Evolutionary conservation across 2,888 invertebrate species (phyloP).

Genomic region (Linnaemya vulpina): DNA sequence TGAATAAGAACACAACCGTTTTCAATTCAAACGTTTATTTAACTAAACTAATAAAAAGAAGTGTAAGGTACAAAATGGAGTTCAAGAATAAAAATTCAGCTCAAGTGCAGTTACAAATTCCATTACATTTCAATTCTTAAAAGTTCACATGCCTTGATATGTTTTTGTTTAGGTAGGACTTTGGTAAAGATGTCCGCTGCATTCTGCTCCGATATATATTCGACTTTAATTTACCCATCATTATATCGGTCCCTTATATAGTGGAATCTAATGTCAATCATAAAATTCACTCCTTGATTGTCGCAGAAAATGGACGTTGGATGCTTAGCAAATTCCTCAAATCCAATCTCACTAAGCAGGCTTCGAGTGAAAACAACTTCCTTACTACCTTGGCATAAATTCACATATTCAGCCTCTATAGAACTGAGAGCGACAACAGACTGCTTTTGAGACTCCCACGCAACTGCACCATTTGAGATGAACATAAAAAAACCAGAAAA

Average conservation of each 20-base stretch:
- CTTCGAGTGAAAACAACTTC: slow-evolving; percentile 62
- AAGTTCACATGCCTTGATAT: slow-evolving; percentile 31
- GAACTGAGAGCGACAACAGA: slow-evolving; percentile 50
- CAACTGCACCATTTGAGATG: slow-evolving; percentile 53
- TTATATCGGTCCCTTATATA: slow-evolving; percentile 53
- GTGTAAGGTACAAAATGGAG: too few relatives aligned
- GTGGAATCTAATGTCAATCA: slow-evolving; percentile 66
- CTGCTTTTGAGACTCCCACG: slow-evolving; percentile 71
- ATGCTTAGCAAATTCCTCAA: slow-evolving; percentile 57
- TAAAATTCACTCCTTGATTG: too few relatives aligned
- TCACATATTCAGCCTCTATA: too few relatives aligned
- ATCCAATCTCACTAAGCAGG: slow-evolving; percentile 60
- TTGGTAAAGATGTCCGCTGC: slow-evolving; percentile 65
- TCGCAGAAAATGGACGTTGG: slow-evolving; percentile 62
- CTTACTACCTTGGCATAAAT: slow-evolving; percentile 65
- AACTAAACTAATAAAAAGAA: too few relatives aligned
- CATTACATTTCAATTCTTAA: slow-evolving; percentile 10
- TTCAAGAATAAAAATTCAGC: too few relatives aligned
- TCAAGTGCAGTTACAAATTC: background rate
- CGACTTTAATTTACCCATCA: slow-evolving; percentile 32
- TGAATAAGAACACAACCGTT: too few relatives aligned
- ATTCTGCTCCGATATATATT: slow-evolving; percentile 57
- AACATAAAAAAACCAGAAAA: slow-evolving; percentile 63
- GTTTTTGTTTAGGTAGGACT: slow-evolving; percentile 47
- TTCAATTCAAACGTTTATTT: too few relatives aligned